Evolutionary conservation across 2,888 invertebrate genomes (phyloP).

Genomic region (Volucella zonaria): DNA sequence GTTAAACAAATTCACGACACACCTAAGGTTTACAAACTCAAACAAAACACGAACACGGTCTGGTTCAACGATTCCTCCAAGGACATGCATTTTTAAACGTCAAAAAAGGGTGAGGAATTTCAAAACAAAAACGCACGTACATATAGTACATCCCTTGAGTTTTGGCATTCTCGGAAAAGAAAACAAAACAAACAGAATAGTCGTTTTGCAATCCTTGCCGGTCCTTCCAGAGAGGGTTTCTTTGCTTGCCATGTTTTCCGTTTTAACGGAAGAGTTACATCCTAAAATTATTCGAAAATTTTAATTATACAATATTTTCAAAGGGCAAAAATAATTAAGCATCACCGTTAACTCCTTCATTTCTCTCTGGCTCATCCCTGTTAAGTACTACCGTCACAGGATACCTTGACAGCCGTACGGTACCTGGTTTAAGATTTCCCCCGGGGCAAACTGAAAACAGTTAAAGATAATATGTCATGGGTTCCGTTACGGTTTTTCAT

Average conservation of each 20-base stretch:
- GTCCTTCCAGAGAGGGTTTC: slow-evolving; percentile 26
- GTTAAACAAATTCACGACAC: slow-evolving; percentile 57
- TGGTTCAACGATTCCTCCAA: slow-evolving; percentile 50
- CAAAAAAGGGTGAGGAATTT: slow-evolving; percentile 55
- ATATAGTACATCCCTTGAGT: slow-evolving; percentile 62
- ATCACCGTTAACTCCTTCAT: slow-evolving; percentile 64
- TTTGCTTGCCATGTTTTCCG: slow-evolving; percentile 17
- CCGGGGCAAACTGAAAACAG: slow-evolving; percentile 72
- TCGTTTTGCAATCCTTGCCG: slow-evolving; percentile 59
- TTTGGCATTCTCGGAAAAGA: background rate
- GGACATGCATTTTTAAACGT: slow-evolving; percentile 73
- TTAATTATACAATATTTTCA: slow-evolving; percentile 71
- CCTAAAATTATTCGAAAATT: slow-evolving; percentile 68
- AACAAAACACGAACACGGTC: slow-evolving; percentile 57
- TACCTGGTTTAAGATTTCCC: slow-evolving; percentile 73
- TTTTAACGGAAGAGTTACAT: slow-evolving; percentile 30
- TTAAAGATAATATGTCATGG: slow-evolving; percentile 74
- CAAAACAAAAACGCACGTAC: slow-evolving; percentile 50
- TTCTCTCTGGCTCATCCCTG: background rate
- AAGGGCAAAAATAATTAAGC: slow-evolving; percentile 74
- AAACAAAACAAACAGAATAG: background rate
- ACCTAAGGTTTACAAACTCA: slow-evolving; percentile 64
- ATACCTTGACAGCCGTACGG: slow-evolving; percentile 43
- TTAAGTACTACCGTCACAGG: background rate
- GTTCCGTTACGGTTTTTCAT: slow-evolving; percentile 8